Base-by-base conservation (phyloP, 92 coral and sea anemone genomes). In the Ricordea florida region DNA sequence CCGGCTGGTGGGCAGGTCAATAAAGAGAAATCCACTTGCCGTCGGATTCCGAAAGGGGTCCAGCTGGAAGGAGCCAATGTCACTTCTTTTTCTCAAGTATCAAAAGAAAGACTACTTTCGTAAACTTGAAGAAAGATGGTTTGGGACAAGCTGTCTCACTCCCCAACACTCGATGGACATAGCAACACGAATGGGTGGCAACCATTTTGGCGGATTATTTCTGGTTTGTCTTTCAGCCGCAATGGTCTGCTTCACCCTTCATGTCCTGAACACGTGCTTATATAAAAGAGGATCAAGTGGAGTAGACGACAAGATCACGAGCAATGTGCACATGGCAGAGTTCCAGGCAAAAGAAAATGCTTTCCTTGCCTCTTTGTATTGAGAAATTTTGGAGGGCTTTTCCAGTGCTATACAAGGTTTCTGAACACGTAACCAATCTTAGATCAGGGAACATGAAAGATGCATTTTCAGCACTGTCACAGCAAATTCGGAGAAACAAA, bases 131-230 rank as follows among this genome's bases (percentile, higher is more conserved):
- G 41, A 80, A 21, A 86, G 80, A 45, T 86, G 91, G 91, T 86
- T 86, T 26, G 23, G 78, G 11, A 87, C 87, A 2, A 47, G 72
- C 22, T 86, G 91, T 29, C 62, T 69, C 13, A 43, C 65, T 28
- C 36, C 69, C 17, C 31, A 70, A 42, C 23, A 57, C 20, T 48
- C 60, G n/a, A n/a, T n/a, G 8, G 58, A 35, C 43, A 25, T 22
- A 10, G 90, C 90, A 1, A 57, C 42, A 10, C 34, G 60, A 6
- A 72, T 85, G 72, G 86, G 69, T 5, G 35, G 71, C 27, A 72
- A 63, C 15, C 90, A 85, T 45, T 85, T 85, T 24, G 80, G 85
- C 53, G 90, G 90, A 0, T 18, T 85, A 25, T 85, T 85, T 20
- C 24, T 76, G 4, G 55, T 66, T 2, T 79, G 76, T 64, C 38